Evolutionary conservation across 1,140 invertebrate species (phyloP), one percentile per base, ranked within the genome.

Genomic region (Thaumetopoea pityocampa): DNA sequence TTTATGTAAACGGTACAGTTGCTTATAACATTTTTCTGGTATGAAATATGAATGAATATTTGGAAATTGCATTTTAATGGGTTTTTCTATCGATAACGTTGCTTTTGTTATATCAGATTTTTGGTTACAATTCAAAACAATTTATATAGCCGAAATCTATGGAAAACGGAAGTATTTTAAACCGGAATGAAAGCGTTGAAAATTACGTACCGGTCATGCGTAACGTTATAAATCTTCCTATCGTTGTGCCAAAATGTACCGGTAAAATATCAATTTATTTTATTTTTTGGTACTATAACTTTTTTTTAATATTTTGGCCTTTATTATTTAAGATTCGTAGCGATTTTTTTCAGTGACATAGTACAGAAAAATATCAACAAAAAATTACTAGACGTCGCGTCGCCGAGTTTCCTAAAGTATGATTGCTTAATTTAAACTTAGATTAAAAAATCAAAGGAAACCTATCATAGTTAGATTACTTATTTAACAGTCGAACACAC

Each of bases 351-450:
- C 30, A 5, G 7, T 20, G 9, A 16, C 10, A 3, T 9, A 20
- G n/a, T 3, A 14, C 2, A 8, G 5, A 33, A 15, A 10, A 6
- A 19, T 23, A 15, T 35, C 11, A 4, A 5, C 12, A 15, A 23
- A 15, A 9, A 38, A 18, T 20, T 28, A 29, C 9, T 2, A 8
- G 6, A 30, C 27, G 6, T 16, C 24, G 7, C 5, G 20, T 23
- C 11, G 19, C 16, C 20, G 30, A 32, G 33, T n/a, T n/a, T n/a
- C n/a, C n/a, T 27, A 50, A 62, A 74, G 52, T 76, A 67, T 63
- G 69, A 71, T 71, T 64, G 55, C 58, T 60, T 62, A 59, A 70
- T 68, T 59, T 56, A 32, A 58, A 57, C 52, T 66, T 66, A 32
- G 48, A 54, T 41, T 50, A 58, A 28, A n/a, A 42, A 45, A 43